These are phyloP conservation scores for Halocynthia roretzi DNA, from an alignment of 23 tunicate genomes.

Conservation along the genomic window DNA sequence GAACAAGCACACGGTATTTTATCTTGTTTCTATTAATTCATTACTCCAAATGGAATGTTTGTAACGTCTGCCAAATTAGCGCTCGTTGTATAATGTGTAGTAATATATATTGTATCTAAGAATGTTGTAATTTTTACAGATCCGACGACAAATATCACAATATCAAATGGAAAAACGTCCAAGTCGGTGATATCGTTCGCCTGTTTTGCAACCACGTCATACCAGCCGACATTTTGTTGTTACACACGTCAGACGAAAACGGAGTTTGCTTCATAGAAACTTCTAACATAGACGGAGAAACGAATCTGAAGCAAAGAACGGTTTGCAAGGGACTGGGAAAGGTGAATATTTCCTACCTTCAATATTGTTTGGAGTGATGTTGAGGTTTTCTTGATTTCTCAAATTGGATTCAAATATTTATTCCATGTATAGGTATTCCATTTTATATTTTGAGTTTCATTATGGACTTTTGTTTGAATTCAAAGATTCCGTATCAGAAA, in stretches of 20 bases:
- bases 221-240: slow-evolving; percentile 93
- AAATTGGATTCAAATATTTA: too few relatives aligned
- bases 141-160: slow-evolving; percentile 79
- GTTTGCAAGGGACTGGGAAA: slow-evolving; percentile 51
- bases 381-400: not conserved
- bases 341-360: not conserved
- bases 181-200: slow-evolving; percentile 94
- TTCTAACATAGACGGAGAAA: slow-evolving; percentile 96
- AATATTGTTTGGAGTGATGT: not conserved
- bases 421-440: too few relatives aligned
- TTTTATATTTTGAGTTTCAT: too few relatives aligned
- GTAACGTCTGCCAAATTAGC: too few relatives aligned
- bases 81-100: too few relatives aligned
- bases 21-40: too few relatives aligned
- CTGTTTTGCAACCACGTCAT: slow-evolving; percentile 83
- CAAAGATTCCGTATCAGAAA: too few relatives aligned
- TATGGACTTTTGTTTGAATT: too few relatives aligned
- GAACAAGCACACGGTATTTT: too few relatives aligned
- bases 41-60: too few relatives aligned
- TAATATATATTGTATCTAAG: not conserved
- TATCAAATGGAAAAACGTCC: slow-evolving; percentile 61
- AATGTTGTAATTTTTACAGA: slow-evolving; percentile 20
- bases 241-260: slow-evolving; percentile 78
- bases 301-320: slow-evolving; percentile 86
- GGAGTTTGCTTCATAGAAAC: slow-evolving; percentile 94